Evolutionary conservation across 2,113 vertebrate genomes (phyloP).

Genomic region (Dicrurus megarhynchus): DNA sequence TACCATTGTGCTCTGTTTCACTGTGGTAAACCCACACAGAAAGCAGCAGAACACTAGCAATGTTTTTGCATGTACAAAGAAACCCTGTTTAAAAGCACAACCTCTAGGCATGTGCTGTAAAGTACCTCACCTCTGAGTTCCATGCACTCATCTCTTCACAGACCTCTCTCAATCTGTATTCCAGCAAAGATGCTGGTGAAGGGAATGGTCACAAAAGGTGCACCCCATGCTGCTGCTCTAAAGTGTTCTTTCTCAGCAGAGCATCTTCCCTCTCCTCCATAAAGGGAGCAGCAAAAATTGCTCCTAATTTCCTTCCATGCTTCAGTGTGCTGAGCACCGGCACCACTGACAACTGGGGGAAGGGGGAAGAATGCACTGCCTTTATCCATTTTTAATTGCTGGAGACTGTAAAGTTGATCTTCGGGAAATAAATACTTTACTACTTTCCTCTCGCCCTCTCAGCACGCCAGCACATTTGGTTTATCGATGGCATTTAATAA

Average conservation of each 20-base stretch:
- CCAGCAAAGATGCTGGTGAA: neutral
- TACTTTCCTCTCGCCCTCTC: conserved; percentile 57
- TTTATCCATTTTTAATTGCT: conserved; percentile 80
- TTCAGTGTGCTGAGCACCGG: neutral
- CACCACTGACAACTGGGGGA: conserved; percentile 6
- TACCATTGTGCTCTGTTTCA: conserved; percentile 13
- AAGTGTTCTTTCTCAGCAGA: neutral
- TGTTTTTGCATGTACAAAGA: neutral
- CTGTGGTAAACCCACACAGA: neutral
- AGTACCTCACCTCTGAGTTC: neutral
- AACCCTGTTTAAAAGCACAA: neutral
- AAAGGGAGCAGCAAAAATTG: conserved; percentile 6
- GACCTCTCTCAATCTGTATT: neutral
- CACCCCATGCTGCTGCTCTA: neutral
- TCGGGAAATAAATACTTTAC: conserved; percentile 71
- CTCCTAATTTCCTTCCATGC: conserved; percentile 19
- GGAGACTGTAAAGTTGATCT: conserved; percentile 64
- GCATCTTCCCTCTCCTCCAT: neutral
- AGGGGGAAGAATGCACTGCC: neutral
- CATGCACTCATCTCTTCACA: neutral
- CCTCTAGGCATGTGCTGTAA: neutral
- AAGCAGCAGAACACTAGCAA: neutral
- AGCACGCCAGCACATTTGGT: conserved; percentile 45
- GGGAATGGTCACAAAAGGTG: neutral
- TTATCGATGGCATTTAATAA: conserved; percentile 74